These are phyloP conservation scores for Platerodrilus igneus DNA, from an alignment of 2,888 invertebrate genomes.

Conservation along the genomic window DNA sequence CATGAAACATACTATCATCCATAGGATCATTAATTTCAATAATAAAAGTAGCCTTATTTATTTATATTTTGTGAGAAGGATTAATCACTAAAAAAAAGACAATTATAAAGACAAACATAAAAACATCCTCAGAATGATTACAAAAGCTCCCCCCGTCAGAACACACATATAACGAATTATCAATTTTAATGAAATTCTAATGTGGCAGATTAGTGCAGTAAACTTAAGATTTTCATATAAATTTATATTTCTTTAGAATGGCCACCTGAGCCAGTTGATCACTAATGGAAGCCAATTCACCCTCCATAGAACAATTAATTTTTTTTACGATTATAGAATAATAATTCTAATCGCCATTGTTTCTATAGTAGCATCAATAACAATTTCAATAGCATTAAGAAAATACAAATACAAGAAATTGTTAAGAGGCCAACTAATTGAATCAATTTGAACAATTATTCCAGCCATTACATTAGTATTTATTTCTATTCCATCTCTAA, in stretches of 20 bases:
- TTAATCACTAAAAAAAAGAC: conserved; percentile 52
- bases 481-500: conserved; percentile 59
- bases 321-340: conserved; percentile 61
- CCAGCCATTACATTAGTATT: conserved; percentile 59
- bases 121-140: conserved; percentile 59
- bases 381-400: conserved; percentile 55
- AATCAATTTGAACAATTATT: conserved; percentile 61
- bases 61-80: conserved; percentile 61
- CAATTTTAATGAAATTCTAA: conserved; percentile 58
- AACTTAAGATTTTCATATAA: conserved; percentile 66
- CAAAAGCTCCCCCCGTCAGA: conserved; percentile 56
- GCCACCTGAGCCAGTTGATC: conserved; percentile 56
- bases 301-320: conserved; percentile 62
- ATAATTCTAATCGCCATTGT: conserved; percentile 61
- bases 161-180: conserved; percentile 58
- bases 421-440: conserved; percentile 58
- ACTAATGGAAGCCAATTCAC: conserved; percentile 59
- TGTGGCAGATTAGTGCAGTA: conserved; percentile 60
- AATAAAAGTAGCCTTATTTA: conserved; percentile 55
- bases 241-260: conserved; percentile 61
- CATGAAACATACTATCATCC: conserved; percentile 65
- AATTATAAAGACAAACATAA: conserved; percentile 50
- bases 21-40: conserved; percentile 63
- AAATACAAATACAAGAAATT: conserved; percentile 55
- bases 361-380: conserved; percentile 55